Conservation (phyloP, 2,888 invertebrate genomes). For the Pseudococcus viburni region DNA sequence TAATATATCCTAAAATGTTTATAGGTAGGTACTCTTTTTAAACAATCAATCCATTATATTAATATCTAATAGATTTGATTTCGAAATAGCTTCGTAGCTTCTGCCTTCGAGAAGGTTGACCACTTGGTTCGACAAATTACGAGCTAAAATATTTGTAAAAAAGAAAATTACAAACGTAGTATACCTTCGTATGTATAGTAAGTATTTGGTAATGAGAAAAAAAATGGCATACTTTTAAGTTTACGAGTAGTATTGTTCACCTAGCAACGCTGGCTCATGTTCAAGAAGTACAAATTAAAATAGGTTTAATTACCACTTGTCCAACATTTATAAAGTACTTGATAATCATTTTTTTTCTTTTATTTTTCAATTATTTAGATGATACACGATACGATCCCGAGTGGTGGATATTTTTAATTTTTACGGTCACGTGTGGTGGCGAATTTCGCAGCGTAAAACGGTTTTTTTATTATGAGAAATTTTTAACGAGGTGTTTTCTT, state of each 20-base stretch:
- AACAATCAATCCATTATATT: background rate
- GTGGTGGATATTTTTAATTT: background rate
- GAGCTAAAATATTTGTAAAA: background rate
- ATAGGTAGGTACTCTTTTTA: background rate
- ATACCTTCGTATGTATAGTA: background rate
- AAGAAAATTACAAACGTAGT: background rate
- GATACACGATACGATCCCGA: background rate
- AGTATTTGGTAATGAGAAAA: background rate
- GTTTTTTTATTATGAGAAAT: background rate
- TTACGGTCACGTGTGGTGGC: background rate
- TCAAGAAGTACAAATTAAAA: background rate
- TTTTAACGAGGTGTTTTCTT: background rate
- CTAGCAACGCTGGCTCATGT: conserved; percentile 10
- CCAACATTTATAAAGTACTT: background rate
- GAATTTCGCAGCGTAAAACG: background rate
- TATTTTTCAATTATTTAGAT: background rate
- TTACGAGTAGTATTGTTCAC: conserved; percentile 40
- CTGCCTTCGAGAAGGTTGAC: background rate
- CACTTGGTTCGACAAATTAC: background rate
- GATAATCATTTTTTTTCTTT: background rate
- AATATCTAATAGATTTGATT: background rate
- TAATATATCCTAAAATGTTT: background rate
- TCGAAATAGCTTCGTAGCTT: background rate
- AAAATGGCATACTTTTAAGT: conserved; percentile 8
- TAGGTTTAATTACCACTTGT: conserved; percentile 24